Percentiles rank a stretch among this genome's conserved stretches.
phyloP scores from a whole-genome alignment of 2,113 vertebrate species.

The Toxotes jaculatrix region DNA sequence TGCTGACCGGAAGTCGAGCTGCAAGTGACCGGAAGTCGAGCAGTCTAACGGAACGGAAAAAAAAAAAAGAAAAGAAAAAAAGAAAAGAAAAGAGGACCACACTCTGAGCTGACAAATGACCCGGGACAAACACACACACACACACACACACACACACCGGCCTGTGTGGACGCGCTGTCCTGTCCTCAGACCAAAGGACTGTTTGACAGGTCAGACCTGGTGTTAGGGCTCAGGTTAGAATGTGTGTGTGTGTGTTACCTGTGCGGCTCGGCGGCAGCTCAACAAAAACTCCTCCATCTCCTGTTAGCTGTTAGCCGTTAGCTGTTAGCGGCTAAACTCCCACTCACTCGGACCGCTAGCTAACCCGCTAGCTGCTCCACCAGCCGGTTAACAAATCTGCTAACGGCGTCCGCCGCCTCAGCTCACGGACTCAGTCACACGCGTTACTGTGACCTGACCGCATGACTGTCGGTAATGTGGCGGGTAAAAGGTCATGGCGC shows the following conservation, averaged over 20 bases:
- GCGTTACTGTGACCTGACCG: neutral
- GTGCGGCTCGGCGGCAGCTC: constrained; percentile 41
- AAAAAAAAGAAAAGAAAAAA: neutral
- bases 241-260: constrained; percentile 53
- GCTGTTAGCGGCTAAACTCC: neutral
- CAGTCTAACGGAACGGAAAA: neutral
- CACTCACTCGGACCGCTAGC: neutral
- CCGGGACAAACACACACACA: neutral
- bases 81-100: no score
- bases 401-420: neutral
- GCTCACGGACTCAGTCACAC: neutral
- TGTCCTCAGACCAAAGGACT: no score
- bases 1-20: constrained; percentile 3
- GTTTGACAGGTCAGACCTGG: no score
- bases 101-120: neutral
- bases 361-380: neutral
- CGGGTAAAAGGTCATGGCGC: constrained; percentile 59
- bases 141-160: no score
- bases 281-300: constrained; percentile 72
- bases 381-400: neutral
- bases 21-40: neutral
- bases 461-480: neutral
- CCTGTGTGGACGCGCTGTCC: no score
- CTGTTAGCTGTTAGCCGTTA: constrained; percentile 14
- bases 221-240: no score